A percentile compares a stretch with the other conserved stretches of the same genome.
Evolutionary conservation across 2,113 vertebrate genomes (phyloP).

Genomic region (Vulpes lagopus): DNA sequence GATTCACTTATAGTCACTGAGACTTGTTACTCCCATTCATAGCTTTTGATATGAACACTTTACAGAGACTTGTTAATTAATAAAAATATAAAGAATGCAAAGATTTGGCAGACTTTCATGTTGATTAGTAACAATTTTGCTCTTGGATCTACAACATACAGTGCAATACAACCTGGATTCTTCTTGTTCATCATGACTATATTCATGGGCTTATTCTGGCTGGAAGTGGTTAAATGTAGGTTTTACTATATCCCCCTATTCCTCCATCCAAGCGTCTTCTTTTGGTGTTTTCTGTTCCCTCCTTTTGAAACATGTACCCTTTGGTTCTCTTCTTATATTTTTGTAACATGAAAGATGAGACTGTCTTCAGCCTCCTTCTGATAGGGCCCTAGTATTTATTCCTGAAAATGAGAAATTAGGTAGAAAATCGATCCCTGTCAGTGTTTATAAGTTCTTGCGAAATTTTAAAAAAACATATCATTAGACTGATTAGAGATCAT

Average conservation of each 20-base stretch:
- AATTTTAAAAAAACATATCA: background rate
- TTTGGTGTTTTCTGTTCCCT: background rate
- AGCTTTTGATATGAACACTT: slow-evolving; percentile 2
- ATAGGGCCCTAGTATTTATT: background rate
- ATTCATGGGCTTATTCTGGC: background rate
- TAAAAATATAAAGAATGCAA: background rate
- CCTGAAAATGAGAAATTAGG: background rate
- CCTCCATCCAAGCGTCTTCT: background rate
- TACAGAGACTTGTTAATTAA: background rate
- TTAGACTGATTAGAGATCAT: background rate
- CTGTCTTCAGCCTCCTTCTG: background rate
- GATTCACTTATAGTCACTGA: slow-evolving; percentile 24
- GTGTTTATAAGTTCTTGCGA: background rate
- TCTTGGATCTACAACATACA: background rate
- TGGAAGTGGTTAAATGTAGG: background rate
- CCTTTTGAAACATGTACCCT: background rate
- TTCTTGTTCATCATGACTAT: background rate
- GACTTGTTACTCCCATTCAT: slow-evolving; percentile 23
- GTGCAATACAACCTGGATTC: background rate
- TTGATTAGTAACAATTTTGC: slow-evolving; percentile 4
- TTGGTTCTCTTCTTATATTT: background rate
- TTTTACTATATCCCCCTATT: background rate
- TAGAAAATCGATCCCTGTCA: slow-evolving; percentile 23
- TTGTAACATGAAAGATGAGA: background rate
- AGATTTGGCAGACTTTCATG: background rate